These are phyloP conservation scores for Brachynemurus nebulosus DNA, from an alignment of 2,888 invertebrate genomes.

Conservation along the genomic window DNA sequence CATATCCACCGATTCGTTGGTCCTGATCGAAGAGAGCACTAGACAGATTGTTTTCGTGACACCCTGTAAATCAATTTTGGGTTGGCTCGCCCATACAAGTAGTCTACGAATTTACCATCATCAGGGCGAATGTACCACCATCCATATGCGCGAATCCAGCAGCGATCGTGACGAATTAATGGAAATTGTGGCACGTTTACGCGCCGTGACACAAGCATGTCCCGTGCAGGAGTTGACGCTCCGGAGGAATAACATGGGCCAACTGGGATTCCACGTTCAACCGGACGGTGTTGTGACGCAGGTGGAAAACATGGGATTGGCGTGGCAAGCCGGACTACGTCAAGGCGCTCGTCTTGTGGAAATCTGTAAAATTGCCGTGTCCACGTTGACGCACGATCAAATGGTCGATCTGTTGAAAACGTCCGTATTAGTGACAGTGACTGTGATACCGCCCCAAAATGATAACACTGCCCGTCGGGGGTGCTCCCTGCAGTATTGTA, in stretches of 20 bases:
- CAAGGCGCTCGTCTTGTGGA: constrained; percentile 85
- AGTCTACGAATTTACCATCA: constrained; percentile 79
- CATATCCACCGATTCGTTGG: constrained; percentile 74
- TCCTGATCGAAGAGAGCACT: constrained; percentile 70
- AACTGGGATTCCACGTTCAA: constrained; percentile 82
- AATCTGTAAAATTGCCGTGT: constrained; percentile 79
- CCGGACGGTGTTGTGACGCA: constrained; percentile 89
- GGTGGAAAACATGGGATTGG: constrained; percentile 61
- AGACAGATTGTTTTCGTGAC: constrained; percentile 75
- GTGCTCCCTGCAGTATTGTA: constrained; percentile 48
- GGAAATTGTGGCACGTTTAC: constrained; percentile 67
- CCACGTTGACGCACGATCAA: constrained; percentile 79
- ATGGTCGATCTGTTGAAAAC: constrained; percentile 87
- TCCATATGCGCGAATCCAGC: constrained; percentile 56
- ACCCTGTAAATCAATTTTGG: constrained; percentile 68
- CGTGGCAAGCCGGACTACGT: constrained; percentile 71
- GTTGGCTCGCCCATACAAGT: constrained; percentile 40
- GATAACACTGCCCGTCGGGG: constrained; percentile 57
- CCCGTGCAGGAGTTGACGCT: constrained; percentile 67
- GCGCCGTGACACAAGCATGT: constrained; percentile 64
- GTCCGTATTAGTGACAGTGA: constrained; percentile 72
- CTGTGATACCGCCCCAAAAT: constrained; percentile 58
- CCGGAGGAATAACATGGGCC: constrained; percentile 66
- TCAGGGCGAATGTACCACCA: constrained; percentile 81
- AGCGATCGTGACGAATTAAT: constrained; percentile 53